Base-by-base conservation (phyloP, 2,797 vertebrate species). In the Epinephelus awoara region DNA sequence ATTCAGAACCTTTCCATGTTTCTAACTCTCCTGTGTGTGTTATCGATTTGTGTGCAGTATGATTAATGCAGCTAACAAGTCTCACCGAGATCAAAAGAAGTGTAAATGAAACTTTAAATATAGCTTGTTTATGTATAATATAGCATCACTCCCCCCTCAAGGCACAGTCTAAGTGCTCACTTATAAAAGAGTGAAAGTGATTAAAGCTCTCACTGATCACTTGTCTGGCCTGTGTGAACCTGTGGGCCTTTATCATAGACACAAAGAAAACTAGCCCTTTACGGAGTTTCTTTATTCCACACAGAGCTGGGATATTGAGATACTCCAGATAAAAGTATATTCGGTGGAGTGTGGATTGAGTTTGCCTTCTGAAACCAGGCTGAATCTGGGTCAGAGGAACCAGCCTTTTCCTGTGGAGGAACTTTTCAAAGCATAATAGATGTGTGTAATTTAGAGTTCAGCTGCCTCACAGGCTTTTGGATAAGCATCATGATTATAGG, bases 341-440 rank as follows among this genome's bases (percentile, higher is more conserved):
- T 72, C 38, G 74, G 38, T 34, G 44, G 76, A 72, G 67, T 59
- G 5, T 29, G 38, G 25, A 7, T 29, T 51, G 40, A 59, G 49
- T 61, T 73, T 54, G 14, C 42, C 54, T 52, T 67, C 46, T 66
- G 18, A 75, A 84, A 61, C 55, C 67, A 10, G 47, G 0, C 63
- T 66, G 77, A 82, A 90, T 89, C 46, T 87, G 84, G 79, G 89
- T 88, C 88, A 86, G 68, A 84, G 54, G 40, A 51, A 54, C 47
- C 51, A 46, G 75, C 46, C 27, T 54, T 67, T 55, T 62, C 75
- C 58, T 65, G 51, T 29, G 61, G 27, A 81, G 72, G 27, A 74
- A 76, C 56, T 56, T 80, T 80, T 73, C 29, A 69, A 72, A 71
- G 21, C 3, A 5, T 55, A 42, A 58, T 66, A 74, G 47, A 57